Base-by-base conservation (phyloP, 2,797 vertebrate genomes). In the Geotrypetes seraphini region DNA sequence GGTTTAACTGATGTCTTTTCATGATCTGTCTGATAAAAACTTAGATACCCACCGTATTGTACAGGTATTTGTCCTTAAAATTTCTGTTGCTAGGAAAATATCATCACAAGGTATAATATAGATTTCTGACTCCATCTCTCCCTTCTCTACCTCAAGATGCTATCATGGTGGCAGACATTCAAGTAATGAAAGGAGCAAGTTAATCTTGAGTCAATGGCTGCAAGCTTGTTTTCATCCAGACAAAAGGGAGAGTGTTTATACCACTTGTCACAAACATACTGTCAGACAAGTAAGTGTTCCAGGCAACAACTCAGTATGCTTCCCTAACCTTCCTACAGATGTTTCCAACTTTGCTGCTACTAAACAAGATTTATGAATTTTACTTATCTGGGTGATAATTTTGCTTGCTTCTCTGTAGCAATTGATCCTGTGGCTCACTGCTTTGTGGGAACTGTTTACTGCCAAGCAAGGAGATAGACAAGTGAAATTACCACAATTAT, bases 401-500 rank as follows among this genome's bases (percentile, higher is more conserved):
- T 51, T 64, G 22, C 36, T 46, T 39, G 22, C 35, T 33, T 41
- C 39, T 48, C 42, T 54, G 5, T 60, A 60, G 36, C 45, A 47
- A n/a, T 53, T 56, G 42, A 51, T 66, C 52, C 48, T 35, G 4
- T 62, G 58, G 66, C 53, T 73, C 66, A 59, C 54, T 60, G 2
- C 40, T 42, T 58, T 49, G 47, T 48, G 40, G 50, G 51, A 62
- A 53, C 57, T 63, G 56, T 57, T 63, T 57, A 63, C 38, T 58
- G 58, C 49, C 53, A 60, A 66, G 43, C 39, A 49, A 60, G 60
- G 54, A 63, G 58, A 43, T 54, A 65, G 34, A 60, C 60, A 57
- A 66, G 62, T 35, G 39, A 23, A 59, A 66, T 61, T 58, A 51
- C 45, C 33, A 46, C 56, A 63, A 72, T 62, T 63, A 60, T 14